Evolutionary conservation across 2,888 invertebrate species (phyloP).

Genomic region (Bruchidius siliquastri): DNA sequence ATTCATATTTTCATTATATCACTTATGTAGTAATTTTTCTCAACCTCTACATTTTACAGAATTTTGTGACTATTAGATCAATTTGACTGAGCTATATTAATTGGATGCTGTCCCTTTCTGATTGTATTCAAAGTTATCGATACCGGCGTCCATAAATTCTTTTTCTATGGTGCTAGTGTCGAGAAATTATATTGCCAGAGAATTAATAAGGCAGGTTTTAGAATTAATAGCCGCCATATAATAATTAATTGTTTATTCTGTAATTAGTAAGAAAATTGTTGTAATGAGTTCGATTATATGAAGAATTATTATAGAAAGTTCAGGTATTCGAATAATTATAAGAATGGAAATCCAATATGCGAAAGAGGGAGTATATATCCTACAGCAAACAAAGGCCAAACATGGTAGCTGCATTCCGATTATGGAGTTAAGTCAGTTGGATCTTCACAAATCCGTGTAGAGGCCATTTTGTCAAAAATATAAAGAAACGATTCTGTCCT

Average conservation of each 20-base stretch:
- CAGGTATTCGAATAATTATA: neutral
- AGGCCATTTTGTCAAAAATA: too few species aligned
- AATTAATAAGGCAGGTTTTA: neutral
- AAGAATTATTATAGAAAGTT: neutral
- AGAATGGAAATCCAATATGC: neutral
- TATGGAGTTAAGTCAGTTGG: too few species aligned
- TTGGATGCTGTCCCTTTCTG: neutral
- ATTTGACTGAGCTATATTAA: neutral
- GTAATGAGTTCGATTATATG: neutral
- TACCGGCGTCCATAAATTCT: neutral
- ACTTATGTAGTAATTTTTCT: too few species aligned
- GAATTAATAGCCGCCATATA: neutral
- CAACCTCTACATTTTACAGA: too few species aligned
- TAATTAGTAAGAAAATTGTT: neutral
- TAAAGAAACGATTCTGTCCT: too few species aligned
- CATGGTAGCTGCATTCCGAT: too few species aligned
- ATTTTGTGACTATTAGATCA: neutral
- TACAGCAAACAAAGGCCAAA: too few species aligned
- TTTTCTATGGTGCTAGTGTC: neutral
- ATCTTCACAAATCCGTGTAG: too few species aligned
- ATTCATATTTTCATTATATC: too few species aligned
- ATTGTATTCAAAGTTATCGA: neutral
- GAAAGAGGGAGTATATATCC: too few species aligned
- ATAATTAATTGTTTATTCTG: neutral
- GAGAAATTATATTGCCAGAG: neutral